These are phyloP conservation scores for Sinohyriopsis cumingii DNA, from an alignment of 2,888 invertebrate species.

Conservation along the genomic window DNA sequence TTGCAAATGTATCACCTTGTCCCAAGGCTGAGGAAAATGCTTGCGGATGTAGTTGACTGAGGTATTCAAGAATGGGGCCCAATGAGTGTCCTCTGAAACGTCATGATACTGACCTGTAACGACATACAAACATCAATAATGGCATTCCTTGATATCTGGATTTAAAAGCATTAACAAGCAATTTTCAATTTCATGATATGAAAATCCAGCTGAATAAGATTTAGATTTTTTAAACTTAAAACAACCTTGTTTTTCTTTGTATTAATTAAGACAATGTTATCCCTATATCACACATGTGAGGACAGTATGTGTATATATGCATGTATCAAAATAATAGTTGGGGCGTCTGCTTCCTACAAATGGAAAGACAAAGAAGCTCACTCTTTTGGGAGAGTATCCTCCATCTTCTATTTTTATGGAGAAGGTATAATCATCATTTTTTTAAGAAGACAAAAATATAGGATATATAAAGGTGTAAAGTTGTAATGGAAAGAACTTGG, in stretches of 20 bases:
- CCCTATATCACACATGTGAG: background rate
- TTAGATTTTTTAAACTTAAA: background rate
- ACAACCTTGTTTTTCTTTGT: background rate
- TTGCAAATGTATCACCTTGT: conserved; percentile 40
- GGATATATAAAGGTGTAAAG: too few relatives aligned
- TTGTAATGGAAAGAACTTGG: too few relatives aligned
- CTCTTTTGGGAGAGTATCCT: too few relatives aligned
- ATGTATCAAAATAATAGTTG: too few relatives aligned
- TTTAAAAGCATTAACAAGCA: too few relatives aligned
- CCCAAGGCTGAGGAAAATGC: conserved; percentile 65
- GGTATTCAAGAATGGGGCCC: conserved; percentile 67
- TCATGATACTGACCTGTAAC: conserved; percentile 56
- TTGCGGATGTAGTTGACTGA: conserved; percentile 64
- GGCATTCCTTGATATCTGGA: too few relatives aligned
- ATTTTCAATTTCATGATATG: background rate
- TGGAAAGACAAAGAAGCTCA: too few relatives aligned
- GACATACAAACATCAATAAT: conserved; percentile 1
- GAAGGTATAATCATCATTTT: too few relatives aligned
- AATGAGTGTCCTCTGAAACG: conserved; percentile 68
- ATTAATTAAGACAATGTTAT: background rate
- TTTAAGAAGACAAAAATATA: too few relatives aligned
- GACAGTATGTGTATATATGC: too few relatives aligned
- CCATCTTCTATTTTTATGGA: too few relatives aligned
- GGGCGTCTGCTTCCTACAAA: too few relatives aligned
- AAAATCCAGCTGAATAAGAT: background rate